A percentile compares a stretch with the other conserved stretches of the same genome.
Evolutionary conservation across 2,888 invertebrate species (phyloP).

Genomic region (Amaurobius ferox): DNA sequence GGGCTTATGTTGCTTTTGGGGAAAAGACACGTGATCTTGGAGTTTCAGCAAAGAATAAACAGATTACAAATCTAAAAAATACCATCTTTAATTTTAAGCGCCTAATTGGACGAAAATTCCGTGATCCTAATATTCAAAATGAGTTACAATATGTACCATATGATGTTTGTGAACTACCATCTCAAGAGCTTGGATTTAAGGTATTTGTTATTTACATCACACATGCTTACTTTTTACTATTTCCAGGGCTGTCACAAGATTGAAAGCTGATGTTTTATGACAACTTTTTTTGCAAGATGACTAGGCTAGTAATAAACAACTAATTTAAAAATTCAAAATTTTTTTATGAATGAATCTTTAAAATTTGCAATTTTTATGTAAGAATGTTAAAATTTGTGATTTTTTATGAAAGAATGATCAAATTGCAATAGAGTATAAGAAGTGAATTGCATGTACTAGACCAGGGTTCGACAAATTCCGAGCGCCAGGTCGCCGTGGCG

Average conservation of each 20-base stretch:
- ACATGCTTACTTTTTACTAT: not conserved
- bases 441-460: no score
- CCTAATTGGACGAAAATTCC: slow-evolving; percentile 91
- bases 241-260: not conserved
- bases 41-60: slow-evolving; percentile 96
- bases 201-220: slow-evolving; percentile 17
- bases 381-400: no score
- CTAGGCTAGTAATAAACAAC: no score
- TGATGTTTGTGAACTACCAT: slow-evolving; percentile 85
- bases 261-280: not conserved
- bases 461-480: no score
- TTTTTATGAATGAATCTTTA: no score
- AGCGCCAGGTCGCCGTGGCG: no score
- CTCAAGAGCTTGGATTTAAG: slow-evolving; percentile 86
- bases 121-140: slow-evolving; percentile 83
- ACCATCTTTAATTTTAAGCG: slow-evolving; percentile 96
- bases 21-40: slow-evolving; percentile 94
- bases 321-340: no score
- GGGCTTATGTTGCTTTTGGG: slow-evolving; percentile 96
- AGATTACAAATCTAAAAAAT: slow-evolving; percentile 97
- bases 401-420: no score
- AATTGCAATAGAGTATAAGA: no score
- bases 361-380: no score
- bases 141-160: slow-evolving; percentile 89
- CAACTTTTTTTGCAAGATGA: no score